Conservation (phyloP, 2,113 vertebrate genomes). For the Australoheros scitulus region DNA sequence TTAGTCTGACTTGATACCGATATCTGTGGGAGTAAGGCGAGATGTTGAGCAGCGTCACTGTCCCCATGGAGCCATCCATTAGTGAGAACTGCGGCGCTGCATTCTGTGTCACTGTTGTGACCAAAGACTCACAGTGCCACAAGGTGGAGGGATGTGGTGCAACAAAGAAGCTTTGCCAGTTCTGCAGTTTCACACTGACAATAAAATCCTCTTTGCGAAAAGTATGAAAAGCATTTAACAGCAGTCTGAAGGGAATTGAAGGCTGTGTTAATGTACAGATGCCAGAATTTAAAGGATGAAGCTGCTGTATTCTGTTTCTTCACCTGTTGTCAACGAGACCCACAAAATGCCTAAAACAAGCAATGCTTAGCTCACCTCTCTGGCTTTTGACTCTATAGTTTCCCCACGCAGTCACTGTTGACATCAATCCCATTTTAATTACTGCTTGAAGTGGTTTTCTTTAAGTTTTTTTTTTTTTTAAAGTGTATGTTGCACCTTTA, state of each 20-base stretch:
- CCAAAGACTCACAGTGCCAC: not conserved
- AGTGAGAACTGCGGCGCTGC: not conserved
- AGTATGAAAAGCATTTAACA: not conserved
- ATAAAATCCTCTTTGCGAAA: not conserved
- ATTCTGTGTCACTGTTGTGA: not conserved
- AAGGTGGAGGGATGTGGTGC: not conserved
- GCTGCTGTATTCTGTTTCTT: not conserved
- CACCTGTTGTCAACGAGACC: not conserved
- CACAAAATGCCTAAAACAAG: no score
- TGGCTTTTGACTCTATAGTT: no score
- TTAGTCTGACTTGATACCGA: slow-evolving; percentile 3
- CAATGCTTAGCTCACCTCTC: no score
- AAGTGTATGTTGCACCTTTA: no score
- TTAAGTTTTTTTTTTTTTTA: no score
- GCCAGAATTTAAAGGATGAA: not conserved
- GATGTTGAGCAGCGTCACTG: not conserved
- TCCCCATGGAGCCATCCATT: not conserved
- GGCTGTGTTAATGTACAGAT: not conserved
- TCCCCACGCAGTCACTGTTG: no score
- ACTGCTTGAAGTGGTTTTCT: no score
- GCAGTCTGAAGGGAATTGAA: not conserved
- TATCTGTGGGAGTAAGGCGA: slow-evolving; percentile 4
- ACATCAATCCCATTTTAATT: no score
- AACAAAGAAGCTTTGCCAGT: slow-evolving; percentile 3
- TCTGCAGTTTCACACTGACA: not conserved